A percentile compares a stretch with the other conserved stretches of the same genome.
These are phyloP conservation scores for Tubulanus polymorphus DNA, from an alignment of 2,888 invertebrate species.

Conservation along the genomic window DNA sequence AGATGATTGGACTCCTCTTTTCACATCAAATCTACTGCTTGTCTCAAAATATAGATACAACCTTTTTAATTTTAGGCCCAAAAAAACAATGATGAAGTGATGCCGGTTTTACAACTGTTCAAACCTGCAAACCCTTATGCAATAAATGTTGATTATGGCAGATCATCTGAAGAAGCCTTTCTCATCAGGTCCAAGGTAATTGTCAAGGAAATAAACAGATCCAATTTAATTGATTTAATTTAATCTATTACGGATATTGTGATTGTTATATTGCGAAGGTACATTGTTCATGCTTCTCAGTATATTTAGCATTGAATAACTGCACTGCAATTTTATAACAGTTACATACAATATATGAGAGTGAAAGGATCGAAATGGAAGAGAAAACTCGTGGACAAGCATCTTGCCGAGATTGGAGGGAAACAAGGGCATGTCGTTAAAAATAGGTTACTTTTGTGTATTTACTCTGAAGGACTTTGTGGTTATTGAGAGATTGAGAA, in stretches of 20 bases:
- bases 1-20: background rate
- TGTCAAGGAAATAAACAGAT: no score
- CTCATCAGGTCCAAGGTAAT: background rate
- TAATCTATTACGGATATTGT: no score
- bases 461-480: background rate
- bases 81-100: constrained; percentile 4
- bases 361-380: constrained; percentile 10
- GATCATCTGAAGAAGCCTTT: constrained; percentile 14
- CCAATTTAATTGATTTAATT: no score
- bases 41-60: no score
- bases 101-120: constrained; percentile 20
- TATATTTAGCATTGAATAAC: no score
- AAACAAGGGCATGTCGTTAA: constrained; percentile 16
- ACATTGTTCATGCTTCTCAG: no score
- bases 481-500: background rate
- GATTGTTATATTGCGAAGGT: no score
- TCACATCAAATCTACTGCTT: no score
- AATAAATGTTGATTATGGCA: constrained; percentile 17
- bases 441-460: background rate
- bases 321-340: no score
- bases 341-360: constrained; percentile 8
- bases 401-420: constrained; percentile 13
- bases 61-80: background rate
- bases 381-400: constrained; percentile 13
- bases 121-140: constrained; percentile 19